Evolutionary conservation across 2,888 invertebrate species (phyloP), one percentile per base, ranked within the genome.

Genomic region (Helicoverpa assulta): DNA sequence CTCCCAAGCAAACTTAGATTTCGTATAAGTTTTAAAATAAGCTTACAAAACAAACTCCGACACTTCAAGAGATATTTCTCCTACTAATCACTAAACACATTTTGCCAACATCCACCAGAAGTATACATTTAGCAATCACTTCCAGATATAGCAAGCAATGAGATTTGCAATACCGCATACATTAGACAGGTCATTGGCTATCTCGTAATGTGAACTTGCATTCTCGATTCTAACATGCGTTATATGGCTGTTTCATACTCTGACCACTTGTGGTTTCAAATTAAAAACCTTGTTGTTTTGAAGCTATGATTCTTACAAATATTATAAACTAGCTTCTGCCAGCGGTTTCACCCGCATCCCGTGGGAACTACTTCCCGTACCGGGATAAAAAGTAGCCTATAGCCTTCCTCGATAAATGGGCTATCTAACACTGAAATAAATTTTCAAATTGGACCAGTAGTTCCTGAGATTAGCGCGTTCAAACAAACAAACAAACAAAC

Each of bases 111-210:
- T 68, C 68, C 60, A 77, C 55, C 59, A 69, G 67, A 64, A 66
- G 65, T 70, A 40, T 40, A 52, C 19, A 18, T 76, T 61, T 14
- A 26, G 76, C 73, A 76, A 76, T 61, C 54, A 62, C 78, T 73
- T 67, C 73, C 64, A 77, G 61, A 55, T 65, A 62, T n/a, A 65
- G 60, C 21, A n/a, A 10, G 40, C 40, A 16, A 56, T 54, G 56
- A 53, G 63, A 67, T 62, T 56, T 67, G 76, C 79, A 79, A 78
- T 67, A 70, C 53, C 62, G 69, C 68, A 76, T 76, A 64, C 52
- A 76, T 77, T 73, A 73, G 54, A 40, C 14, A 50, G 73, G 61
- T 68, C 73, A 18, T 52, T 64, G 52, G 43, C 73, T 77, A 58
- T 52, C 21, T 2, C 47, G 10, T 61, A 61, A 73, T 73, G n/a